These are phyloP conservation scores for Drosophila merina DNA, from an alignment of 2,888 invertebrate species.

Conservation along the genomic window DNA sequence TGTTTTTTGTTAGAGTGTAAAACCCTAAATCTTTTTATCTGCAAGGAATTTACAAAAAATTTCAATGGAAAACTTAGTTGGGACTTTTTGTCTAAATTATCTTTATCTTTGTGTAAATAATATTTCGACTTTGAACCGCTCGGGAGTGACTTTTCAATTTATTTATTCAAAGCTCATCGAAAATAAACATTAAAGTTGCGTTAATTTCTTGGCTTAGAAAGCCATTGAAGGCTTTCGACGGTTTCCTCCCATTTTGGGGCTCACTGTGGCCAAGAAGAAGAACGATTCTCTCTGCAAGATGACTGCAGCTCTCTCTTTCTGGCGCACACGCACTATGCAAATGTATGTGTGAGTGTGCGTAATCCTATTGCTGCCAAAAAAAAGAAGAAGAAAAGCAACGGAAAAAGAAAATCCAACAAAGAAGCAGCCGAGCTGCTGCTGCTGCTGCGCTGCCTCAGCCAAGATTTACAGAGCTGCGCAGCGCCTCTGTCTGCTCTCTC, in stretches of 20 bases:
- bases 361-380: slow-evolving; percentile 75
- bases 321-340: slow-evolving; percentile 51
- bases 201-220: background rate
- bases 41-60: background rate
- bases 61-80: background rate
- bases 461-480: slow-evolving; percentile 51
- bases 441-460: slow-evolving; percentile 60
- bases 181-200: background rate
- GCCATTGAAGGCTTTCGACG: background rate
- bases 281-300: slow-evolving; percentile 12
- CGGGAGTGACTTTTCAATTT: background rate
- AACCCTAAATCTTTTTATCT: background rate
- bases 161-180: background rate
- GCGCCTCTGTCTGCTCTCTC: slow-evolving; percentile 16
- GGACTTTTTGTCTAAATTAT: background rate
- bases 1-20: background rate
- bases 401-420: slow-evolving; percentile 67
- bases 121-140: background rate
- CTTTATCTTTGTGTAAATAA: background rate
- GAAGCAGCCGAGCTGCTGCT: slow-evolving; percentile 56
- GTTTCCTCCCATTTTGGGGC: background rate
- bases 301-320: slow-evolving; percentile 45
- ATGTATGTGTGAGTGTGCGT: slow-evolving; percentile 33
- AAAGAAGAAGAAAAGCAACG: slow-evolving; percentile 40
- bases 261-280: slow-evolving; percentile 8